Conservation (phyloP, 2,888 invertebrate species). For the Cheilosia scutellata region DNA sequence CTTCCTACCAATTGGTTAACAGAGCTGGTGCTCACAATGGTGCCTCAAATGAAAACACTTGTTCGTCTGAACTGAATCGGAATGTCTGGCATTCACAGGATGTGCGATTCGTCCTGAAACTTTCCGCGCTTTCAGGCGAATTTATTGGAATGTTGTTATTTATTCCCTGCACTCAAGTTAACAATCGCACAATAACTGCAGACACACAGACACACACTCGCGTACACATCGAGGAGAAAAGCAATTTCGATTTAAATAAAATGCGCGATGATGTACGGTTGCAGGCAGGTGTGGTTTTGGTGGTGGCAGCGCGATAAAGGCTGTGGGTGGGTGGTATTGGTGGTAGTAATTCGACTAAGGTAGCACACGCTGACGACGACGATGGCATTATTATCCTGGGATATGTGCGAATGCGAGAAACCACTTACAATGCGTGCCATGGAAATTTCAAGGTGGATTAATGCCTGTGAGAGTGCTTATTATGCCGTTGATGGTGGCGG, state of each 20-base stretch:
- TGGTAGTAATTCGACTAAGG: slow-evolving; percentile 34
- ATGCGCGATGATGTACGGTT: slow-evolving; percentile 50
- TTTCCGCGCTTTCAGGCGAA: slow-evolving; percentile 24
- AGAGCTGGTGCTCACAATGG: background rate
- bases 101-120: background rate
- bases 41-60: slow-evolving; percentile 4
- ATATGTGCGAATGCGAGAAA: slow-evolving; percentile 60
- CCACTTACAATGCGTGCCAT: slow-evolving; percentile 59
- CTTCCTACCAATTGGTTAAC: background rate
- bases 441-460: slow-evolving; percentile 65
- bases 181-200: slow-evolving; percentile 16
- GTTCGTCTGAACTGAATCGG: slow-evolving; percentile 8
- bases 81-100: slow-evolving; percentile 8
- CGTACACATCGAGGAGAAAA: slow-evolving; percentile 27
- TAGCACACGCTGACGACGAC: slow-evolving; percentile 10
- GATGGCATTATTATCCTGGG: slow-evolving; percentile 60
- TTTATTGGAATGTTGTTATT: slow-evolving; percentile 53
- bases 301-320: slow-evolving; percentile 3
- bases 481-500: slow-evolving; percentile 37
- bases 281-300: slow-evolving; percentile 49
- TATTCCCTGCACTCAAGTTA: slow-evolving; percentile 40
- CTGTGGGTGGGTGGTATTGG: slow-evolving; percentile 1
- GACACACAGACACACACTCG: background rate
- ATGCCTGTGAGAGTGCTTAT: slow-evolving; percentile 50
- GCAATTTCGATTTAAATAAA: slow-evolving; percentile 72